Conservation (phyloP, 2,113 vertebrate species). For the Varanus komodoensis region DNA sequence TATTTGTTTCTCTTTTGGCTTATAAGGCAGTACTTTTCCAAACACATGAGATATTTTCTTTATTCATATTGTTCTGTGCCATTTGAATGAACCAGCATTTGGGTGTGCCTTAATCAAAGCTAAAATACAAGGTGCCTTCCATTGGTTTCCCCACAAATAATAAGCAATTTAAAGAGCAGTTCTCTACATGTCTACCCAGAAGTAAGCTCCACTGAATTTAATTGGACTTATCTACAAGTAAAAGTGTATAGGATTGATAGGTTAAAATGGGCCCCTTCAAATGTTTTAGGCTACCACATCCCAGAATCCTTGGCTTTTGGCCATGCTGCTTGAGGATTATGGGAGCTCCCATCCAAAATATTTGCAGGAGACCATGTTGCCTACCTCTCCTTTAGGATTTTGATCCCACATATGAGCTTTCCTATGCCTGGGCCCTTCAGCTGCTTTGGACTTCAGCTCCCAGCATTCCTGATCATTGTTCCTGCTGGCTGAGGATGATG, state of each 20-base stretch:
- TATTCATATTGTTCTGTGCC: neutral
- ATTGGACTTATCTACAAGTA: neutral
- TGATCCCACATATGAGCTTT: too few species aligned
- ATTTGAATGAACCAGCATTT: slow-evolving; percentile 14
- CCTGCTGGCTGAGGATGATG: too few species aligned
- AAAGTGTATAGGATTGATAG: neutral
- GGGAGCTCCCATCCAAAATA: too few species aligned
- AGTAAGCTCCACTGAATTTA: neutral
- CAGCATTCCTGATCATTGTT: too few species aligned
- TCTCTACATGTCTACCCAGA: neutral
- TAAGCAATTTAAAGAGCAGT: neutral
- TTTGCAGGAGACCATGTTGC: too few species aligned
- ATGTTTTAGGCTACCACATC: too few species aligned
- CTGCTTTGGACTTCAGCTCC: too few species aligned
- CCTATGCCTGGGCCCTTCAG: too few species aligned
- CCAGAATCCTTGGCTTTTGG: too few species aligned
- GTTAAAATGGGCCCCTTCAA: too few species aligned
- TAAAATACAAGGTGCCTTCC: slow-evolving; percentile 46
- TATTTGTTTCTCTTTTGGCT: neutral
- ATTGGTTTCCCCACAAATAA: neutral
- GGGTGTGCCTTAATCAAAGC: neutral
- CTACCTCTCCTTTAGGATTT: too few species aligned
- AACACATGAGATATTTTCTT: neutral
- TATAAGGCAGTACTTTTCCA: neutral
- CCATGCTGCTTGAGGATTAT: too few species aligned